Evolutionary conservation across 2,888 invertebrate genomes (phyloP), one percentile per base, ranked within the genome.

Genomic region (Epirrita christyi): DNA sequence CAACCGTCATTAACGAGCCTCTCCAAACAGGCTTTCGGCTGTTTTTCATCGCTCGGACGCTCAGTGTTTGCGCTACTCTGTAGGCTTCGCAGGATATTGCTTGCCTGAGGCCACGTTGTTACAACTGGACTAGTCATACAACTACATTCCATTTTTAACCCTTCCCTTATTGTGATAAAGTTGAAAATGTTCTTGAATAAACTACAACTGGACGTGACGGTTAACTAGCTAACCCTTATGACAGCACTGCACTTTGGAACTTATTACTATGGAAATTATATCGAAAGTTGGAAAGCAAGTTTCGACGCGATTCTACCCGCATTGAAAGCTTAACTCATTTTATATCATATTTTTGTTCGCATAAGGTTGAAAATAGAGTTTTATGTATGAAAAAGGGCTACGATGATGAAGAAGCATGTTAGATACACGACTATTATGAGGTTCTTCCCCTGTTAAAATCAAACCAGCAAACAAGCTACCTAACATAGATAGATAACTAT

Each of bases 31-130:
- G 36, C 52, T 62, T 27, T 55, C 14, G 49, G 46, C 55, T 65
- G 65, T 67, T 65, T 64, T 67, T 63, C 61, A 56, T 55, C 59
- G 63, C 61, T 63, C 63, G 67, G 67, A 65, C 67, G 63, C 64
- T 50, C 52, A 14, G 28, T 61, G 61, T 61, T 64, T 63, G 59
- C 53, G 28, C 59, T 55, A 32, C 52, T 49, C 50, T 14, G 55
- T 55, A 58, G 60, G 49, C 56, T 53, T 56, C 54, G 47, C 51
- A 61, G 61, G 61, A 61, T 61, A 61, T 61, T 61, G 48, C 58
- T 34, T n/a, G 61, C 61, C 61, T 38, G 9, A 45, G 55, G 61
- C 51, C 21, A 44, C 50, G 47, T 48, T 50, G 51, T 44, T 50
- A 55, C 60, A 54, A 56, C 60, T 56, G 56, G 52, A 56, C 60